phyloP scores from a whole-genome alignment of 1,140 invertebrate species.

The Octopus bimaculoides region DNA sequence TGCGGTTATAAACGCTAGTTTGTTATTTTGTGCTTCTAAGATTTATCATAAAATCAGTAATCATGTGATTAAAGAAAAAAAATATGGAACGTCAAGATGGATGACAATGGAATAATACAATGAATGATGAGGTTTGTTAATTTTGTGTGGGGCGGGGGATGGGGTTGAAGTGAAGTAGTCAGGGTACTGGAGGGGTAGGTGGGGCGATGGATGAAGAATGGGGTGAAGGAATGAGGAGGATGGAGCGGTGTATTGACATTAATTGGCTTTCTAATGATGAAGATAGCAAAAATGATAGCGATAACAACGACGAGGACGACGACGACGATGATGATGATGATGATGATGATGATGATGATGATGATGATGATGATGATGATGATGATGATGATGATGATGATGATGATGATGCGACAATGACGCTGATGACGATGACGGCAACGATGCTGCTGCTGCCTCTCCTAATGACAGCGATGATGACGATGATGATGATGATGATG shows the following conservation, averaged over 20 bases:
- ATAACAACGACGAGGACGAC: too few species aligned
- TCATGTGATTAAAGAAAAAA: accelerated
- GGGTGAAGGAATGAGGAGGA: not conserved
- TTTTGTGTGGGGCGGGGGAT: not conserved
- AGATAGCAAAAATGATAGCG: not conserved
- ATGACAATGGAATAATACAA: too few species aligned
- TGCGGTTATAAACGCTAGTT: too few species aligned
- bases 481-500: constrained; percentile 16
- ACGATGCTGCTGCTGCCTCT: too few species aligned
- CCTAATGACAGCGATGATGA: too few species aligned
- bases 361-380: constrained; percentile 17
- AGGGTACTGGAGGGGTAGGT: not conserved
- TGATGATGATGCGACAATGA: constrained; percentile 13
- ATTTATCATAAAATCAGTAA: too few species aligned
- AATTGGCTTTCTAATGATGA: not conserved
- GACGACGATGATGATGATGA: constrained; percentile 13
- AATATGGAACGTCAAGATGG: too few species aligned
- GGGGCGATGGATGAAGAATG: not conserved
- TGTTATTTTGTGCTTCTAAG: too few species aligned
- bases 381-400: constrained; percentile 17
- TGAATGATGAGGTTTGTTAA: too few species aligned
- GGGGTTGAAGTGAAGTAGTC: not conserved
- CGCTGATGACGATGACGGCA: too few species aligned
- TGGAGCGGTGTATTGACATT: not conserved
- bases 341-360: constrained; percentile 16